Evolutionary conservation across 2,888 invertebrate genomes (phyloP).

Genomic region (Argynnis bischoffii): DNA sequence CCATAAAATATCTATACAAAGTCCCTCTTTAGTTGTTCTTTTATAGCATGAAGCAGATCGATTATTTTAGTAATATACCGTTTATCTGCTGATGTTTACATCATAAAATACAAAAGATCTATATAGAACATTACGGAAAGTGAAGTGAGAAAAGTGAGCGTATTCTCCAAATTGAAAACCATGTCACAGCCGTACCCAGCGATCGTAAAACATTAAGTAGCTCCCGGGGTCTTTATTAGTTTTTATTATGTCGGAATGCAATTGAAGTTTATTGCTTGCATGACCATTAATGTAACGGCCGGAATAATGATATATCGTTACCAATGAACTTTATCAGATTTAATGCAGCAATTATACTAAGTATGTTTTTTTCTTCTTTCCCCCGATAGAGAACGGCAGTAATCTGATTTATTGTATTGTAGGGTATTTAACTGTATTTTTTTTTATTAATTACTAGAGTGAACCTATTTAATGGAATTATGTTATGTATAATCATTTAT

Average conservation of each 20-base stretch:
- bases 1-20: too few species aligned
- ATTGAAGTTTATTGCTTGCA: slow-evolving; percentile 44
- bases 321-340: slow-evolving; percentile 40
- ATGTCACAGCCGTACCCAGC: slow-evolving; percentile 28
- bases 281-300: slow-evolving; percentile 42
- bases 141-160: background rate
- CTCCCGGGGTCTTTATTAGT: slow-evolving; percentile 36
- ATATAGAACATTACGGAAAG: too few species aligned
- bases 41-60: too few species aligned
- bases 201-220: slow-evolving; percentile 36
- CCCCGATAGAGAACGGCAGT: background rate
- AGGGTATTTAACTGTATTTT: background rate
- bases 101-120: too few species aligned
- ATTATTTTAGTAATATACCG: too few species aligned
- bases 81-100: too few species aligned
- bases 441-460: background rate
- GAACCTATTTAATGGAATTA: background rate
- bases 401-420: slow-evolving; percentile 14
- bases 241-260: slow-evolving; percentile 40
- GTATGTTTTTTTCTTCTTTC: slow-evolving; percentile 22
- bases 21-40: too few species aligned
- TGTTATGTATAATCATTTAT: too few species aligned
- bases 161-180: slow-evolving; percentile 10
- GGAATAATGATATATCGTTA: slow-evolving; percentile 43
- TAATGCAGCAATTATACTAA: slow-evolving; percentile 31